phyloP scores from a whole-genome alignment of 2,797 vertebrate genomes.

The Cryptoprocta ferox region DNA sequence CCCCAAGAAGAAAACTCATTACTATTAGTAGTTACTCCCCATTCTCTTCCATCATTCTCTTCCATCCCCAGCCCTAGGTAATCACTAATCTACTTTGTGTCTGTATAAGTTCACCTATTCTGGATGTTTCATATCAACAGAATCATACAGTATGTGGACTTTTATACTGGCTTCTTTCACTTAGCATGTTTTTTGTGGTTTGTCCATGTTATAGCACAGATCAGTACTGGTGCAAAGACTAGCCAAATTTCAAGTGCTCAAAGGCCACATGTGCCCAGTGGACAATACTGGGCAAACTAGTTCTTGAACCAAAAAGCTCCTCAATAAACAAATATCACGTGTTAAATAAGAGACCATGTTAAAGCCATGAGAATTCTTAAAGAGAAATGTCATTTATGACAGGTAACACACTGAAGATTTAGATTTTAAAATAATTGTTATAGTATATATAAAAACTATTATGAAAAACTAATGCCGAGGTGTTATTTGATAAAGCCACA shows the following conservation, averaged over 20 bases:
- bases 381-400: conserved; percentile 70
- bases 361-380: conserved; percentile 63
- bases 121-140: neutral
- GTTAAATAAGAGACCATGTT: conserved; percentile 5
- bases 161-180: neutral
- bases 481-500: neutral
- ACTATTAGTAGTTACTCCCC: neutral
- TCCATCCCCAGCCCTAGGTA: neutral
- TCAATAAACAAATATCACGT: conserved; percentile 63
- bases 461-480: neutral
- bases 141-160: neutral
- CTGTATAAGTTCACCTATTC: neutral
- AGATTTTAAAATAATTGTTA: conserved; percentile 72
- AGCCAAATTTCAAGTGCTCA: neutral
- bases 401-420: neutral
- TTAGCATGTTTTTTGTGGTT: neutral
- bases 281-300: neutral
- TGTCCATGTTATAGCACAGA: neutral
- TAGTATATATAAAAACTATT: conserved; percentile 26
- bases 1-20: neutral
- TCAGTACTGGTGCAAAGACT: neutral
- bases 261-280: neutral
- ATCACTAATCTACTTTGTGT: neutral
- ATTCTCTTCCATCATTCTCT: neutral
- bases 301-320: conserved; percentile 23